phyloP scores from a whole-genome alignment of 1,140 invertebrate species.

The Ganaspis sp. region DNA sequence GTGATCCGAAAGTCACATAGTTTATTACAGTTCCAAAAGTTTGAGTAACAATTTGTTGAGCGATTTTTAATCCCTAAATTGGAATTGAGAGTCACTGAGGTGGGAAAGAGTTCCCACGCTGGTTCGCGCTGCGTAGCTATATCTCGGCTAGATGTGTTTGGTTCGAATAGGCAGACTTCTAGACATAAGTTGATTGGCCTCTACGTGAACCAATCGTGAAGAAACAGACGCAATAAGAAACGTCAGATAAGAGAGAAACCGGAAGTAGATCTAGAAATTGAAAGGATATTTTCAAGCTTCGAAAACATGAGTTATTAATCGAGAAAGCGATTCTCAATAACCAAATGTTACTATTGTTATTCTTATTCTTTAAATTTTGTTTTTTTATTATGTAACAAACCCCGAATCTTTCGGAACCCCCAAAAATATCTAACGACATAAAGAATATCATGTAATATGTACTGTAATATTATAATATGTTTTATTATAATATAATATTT shows the following conservation, averaged over 20 bases:
- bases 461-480: too few species aligned
- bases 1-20: too few species aligned
- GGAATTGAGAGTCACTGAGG: constrained; percentile 59
- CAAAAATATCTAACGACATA: too few species aligned
- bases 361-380: too few species aligned
- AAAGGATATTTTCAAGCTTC: constrained; percentile 1
- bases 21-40: too few species aligned
- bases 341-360: too few species aligned
- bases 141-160: constrained; percentile 59
- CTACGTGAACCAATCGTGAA: constrained; percentile 56
- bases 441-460: too few species aligned
- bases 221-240: constrained; percentile 37
- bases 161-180: constrained; percentile 42
- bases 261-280: constrained; percentile 11
- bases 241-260: constrained; percentile 19
- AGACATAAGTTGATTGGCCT: constrained; percentile 58
- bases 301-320: background rate
- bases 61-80: background rate
- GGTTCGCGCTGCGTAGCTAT: constrained; percentile 56
- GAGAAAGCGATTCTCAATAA: too few species aligned
- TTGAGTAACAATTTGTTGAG: too few species aligned
- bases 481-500: too few species aligned
- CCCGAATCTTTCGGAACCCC: too few species aligned
- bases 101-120: constrained; percentile 69
- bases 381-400: too few species aligned